Evolutionary conservation across 1,140 invertebrate species (phyloP).

Genomic region (Drosophila leontia): DNA sequence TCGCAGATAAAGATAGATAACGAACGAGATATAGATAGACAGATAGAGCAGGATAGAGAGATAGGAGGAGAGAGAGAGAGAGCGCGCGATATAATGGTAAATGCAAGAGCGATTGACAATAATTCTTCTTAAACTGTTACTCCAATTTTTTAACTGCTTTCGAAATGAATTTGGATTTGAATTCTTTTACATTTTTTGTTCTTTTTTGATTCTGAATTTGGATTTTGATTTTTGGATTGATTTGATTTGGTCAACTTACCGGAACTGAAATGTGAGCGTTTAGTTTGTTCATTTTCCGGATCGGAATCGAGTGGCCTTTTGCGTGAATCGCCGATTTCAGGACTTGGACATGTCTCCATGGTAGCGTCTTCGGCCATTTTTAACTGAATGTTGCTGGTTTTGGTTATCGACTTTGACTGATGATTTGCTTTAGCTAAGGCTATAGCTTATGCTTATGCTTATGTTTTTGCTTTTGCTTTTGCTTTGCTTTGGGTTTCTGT

Average conservation of each 20-base stretch:
- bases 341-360: constrained; percentile 91
- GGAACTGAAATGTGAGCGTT: constrained; percentile 94
- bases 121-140: constrained; percentile 33
- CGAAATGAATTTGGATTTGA: constrained; percentile 50
- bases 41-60: constrained; percentile 23
- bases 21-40: constrained; percentile 38
- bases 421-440: constrained; percentile 43
- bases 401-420: constrained; percentile 49
- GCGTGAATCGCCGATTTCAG: constrained; percentile 91
- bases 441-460: constrained; percentile 28
- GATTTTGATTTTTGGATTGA: constrained; percentile 40
- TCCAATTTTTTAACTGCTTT: constrained; percentile 27
- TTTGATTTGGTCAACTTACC: constrained; percentile 87
- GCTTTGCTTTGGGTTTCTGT: constrained; percentile 43
- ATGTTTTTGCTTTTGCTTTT: constrained; percentile 20
- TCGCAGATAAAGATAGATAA: constrained; percentile 43
- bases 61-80: constrained; percentile 36
- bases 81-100: constrained; percentile 69
- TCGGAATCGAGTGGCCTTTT: constrained; percentile 94
- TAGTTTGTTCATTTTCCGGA: constrained; percentile 92
- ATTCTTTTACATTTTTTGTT: constrained; percentile 34
- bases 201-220: constrained; percentile 51
- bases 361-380: constrained; percentile 89
- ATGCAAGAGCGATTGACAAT: constrained; percentile 79
- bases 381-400: constrained; percentile 83